Base-by-base conservation (phyloP, 2,888 invertebrate species). In the Taphrorychus bicolor region DNA sequence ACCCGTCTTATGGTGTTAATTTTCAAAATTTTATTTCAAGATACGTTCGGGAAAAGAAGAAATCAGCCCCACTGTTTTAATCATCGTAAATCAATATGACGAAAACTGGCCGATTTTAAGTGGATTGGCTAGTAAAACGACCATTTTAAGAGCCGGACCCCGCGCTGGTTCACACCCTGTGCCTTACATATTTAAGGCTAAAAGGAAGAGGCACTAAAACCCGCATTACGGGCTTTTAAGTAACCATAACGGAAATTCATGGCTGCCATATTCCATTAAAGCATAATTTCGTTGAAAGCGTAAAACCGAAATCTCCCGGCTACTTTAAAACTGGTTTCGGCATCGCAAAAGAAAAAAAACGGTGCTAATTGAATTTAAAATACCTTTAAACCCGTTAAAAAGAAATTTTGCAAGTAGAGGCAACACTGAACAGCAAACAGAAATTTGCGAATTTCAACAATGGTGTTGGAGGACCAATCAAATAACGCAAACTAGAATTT, bases 131-230 rank as follows among this genome's bases (percentile, higher is more conserved):
- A 66, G 42, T 65, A 56, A 66, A 66, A 21, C 5, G 11, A 23
- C 56, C 42, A 48, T 66, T 66, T 54, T 49, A 22, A 14, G 17
- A 5, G 11, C 40, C 32, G 53, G 60, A 57, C 45, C 57, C 21
- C 40, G 24, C 42, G 62, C 22, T 48, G 67, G 58, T 61, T 61
- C 61, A 61, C 67, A 67, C 67, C 67, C 67, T 62, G 59, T 67
- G 62, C 62, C 58, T 67, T 62, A 67, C 65, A 70, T 69, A 65
- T 70, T 65, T 65, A 66, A 70, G 57, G 70, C 58, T 70, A 56
- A 70, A 70, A 70, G 70, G 70, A 70, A 66, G 66, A 59, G 66
- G 54, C 62, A 70, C 62, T 70, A 70, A 70, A 70, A 70, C 41
- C 45, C 54, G 23, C 59, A 59, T 66, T 62, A 70, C 49, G 48